phyloP scores from a whole-genome alignment of 2,888 invertebrate species.

The Athripsodes cinereus region DNA sequence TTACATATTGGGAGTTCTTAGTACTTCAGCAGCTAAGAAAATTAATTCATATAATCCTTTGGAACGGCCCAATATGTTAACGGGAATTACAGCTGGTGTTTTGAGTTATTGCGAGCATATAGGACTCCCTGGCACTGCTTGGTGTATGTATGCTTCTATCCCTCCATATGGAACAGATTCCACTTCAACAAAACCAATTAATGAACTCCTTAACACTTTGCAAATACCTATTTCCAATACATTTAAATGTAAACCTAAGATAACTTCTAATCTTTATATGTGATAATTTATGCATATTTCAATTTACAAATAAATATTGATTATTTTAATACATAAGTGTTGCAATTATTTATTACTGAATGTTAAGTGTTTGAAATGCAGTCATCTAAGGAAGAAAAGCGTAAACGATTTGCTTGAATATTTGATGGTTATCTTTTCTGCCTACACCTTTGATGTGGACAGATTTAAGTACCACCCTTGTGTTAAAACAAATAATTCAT shows the following conservation, averaged over 20 bases:
- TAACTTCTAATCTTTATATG: conserved; percentile 22
- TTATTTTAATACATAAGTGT: not conserved
- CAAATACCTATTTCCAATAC: conserved; percentile 13
- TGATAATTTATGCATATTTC: too few species aligned
- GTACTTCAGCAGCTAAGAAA: not conserved
- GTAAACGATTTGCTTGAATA: too few species aligned
- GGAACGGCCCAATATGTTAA: conserved; percentile 47
- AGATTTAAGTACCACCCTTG: too few species aligned
- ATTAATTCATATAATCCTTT: conserved; percentile 26
- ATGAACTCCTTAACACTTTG: conserved; percentile 14
- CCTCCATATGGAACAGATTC: conserved; percentile 27
- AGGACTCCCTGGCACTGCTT: conserved; percentile 34
- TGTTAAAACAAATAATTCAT: too few species aligned
- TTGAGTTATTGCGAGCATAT: conserved; percentile 38
- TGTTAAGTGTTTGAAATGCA: too few species aligned
- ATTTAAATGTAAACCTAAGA: conserved; percentile 15
- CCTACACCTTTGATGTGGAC: too few species aligned
- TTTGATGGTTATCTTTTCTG: too few species aligned
- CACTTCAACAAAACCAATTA: conserved; percentile 12
- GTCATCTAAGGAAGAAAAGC: too few species aligned
- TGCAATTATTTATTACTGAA: not conserved
- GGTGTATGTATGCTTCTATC: conserved; percentile 40
- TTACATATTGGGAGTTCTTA: not conserved
- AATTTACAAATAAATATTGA: not conserved
- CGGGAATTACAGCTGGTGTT: conserved; percentile 45